A percentile compares a stretch with the other conserved stretches of the same genome.
These are phyloP conservation scores for Pomacea maculata DNA, from an alignment of 1,140 invertebrate genomes.

Conservation along the genomic window DNA sequence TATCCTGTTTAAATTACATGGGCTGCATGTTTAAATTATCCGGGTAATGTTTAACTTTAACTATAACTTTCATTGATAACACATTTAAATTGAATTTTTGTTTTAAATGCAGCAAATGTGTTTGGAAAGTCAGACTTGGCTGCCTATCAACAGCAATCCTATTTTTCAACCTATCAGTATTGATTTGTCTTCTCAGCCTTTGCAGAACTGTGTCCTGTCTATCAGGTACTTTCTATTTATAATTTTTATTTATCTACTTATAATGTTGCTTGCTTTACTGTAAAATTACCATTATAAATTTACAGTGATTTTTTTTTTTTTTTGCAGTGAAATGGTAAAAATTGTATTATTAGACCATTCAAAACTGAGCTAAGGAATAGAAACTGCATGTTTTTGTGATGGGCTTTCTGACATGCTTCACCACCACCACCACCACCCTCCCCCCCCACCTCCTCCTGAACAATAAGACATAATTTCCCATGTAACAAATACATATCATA, in stretches of 20 bases:
- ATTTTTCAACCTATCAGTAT: slow-evolving; percentile 70
- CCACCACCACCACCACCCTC: no score
- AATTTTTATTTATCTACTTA: neutral
- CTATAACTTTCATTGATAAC: no score
- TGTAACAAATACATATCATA: neutral
- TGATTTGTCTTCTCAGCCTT: slow-evolving; percentile 66
- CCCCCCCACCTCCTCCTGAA: no score
- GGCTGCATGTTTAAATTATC: no score
- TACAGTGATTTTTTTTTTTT: neutral
- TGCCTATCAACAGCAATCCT: slow-evolving; percentile 71
- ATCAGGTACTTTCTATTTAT: slow-evolving; percentile 68
- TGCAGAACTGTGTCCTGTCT: slow-evolving; percentile 78
- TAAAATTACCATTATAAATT: neutral
- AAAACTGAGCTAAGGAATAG: neutral
- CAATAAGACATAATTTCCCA: no score
- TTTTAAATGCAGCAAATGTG: slow-evolving; percentile 67
- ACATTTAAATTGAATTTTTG: neutral
- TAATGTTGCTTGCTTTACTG: neutral
- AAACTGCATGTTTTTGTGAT: neutral
- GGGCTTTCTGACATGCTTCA: neutral
- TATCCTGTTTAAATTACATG: no score
- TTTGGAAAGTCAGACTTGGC: slow-evolving; percentile 70
- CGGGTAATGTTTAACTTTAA: no score
- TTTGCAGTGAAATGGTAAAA: neutral
- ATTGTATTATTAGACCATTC: no score